These are phyloP conservation scores for Heliocidaris erythrogramma DNA, from an alignment of 35 echinoderm and acorn worm genomes.

Conservation along the genomic window DNA sequence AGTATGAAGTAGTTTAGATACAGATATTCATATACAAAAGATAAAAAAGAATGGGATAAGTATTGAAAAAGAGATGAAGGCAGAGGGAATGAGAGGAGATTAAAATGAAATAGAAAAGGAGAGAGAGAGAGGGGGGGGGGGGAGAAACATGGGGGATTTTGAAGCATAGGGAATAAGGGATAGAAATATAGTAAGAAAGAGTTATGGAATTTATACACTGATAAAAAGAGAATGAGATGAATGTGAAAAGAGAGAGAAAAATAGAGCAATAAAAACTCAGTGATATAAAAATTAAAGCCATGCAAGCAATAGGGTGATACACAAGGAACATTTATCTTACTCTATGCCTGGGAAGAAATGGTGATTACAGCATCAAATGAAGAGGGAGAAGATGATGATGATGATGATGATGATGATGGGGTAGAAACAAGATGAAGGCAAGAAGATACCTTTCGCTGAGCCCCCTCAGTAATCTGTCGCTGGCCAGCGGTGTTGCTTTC, in stretches of 20 bases:
- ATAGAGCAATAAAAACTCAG: too few species aligned
- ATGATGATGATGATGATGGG: not conserved
- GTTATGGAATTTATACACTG: too few species aligned
- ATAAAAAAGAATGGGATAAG: too few species aligned
- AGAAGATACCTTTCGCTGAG: not conserved
- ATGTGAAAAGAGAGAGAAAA: too few species aligned
- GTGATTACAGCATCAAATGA: not conserved
- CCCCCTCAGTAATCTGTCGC: not conserved
- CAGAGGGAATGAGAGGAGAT: not conserved
- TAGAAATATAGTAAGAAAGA: too few species aligned
- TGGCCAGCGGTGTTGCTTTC: conserved; percentile 14
- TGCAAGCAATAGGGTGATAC: not conserved
- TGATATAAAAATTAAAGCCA: too few species aligned
- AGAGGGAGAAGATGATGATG: not conserved
- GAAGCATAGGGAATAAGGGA: too few species aligned
- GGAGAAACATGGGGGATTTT: too few species aligned
- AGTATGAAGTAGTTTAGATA: too few species aligned
- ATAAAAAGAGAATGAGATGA: too few species aligned
- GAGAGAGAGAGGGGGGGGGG: too few species aligned
- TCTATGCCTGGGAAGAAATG: not conserved
- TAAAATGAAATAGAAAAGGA: not conserved
- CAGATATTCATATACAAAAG: too few species aligned
- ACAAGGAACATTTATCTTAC: not conserved
- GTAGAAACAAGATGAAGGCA: not conserved
- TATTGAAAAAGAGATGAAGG: not conserved